Percentiles rank a stretch among this genome's conserved stretches.
Conservation (phyloP, 2,797 vertebrate species). For the Macropus fuliginosus region DNA sequence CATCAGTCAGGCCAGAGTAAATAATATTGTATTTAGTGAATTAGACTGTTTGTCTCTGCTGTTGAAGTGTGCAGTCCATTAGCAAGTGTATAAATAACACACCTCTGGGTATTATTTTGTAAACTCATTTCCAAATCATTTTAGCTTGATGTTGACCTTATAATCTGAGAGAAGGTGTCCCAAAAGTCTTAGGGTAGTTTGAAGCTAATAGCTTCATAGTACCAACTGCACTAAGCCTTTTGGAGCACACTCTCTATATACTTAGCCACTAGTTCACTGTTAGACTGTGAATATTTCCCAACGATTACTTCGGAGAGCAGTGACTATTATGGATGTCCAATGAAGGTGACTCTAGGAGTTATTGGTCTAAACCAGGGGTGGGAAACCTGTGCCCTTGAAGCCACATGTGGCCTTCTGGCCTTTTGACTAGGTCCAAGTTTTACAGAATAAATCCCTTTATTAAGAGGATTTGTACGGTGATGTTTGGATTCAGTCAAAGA, state of each 20-base stretch:
- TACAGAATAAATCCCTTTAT: too few species aligned
- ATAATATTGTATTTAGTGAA: not conserved
- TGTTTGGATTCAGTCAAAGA: too few species aligned
- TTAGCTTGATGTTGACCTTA: not conserved
- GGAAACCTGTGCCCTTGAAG: too few species aligned
- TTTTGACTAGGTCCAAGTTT: too few species aligned
- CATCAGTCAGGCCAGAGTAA: not conserved
- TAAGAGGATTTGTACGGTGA: too few species aligned
- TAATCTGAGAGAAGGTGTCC: not conserved
- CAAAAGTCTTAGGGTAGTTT: not conserved
- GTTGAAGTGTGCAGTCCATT: not conserved
- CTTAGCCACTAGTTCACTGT: not conserved
- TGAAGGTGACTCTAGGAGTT: not conserved
- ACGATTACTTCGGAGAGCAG: not conserved
- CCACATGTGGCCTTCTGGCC: too few species aligned
- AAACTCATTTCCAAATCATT: not conserved
- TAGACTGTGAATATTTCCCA: not conserved
- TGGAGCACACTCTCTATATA: not conserved
- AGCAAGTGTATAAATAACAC: constrained; percentile 13
- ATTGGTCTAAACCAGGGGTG: not conserved
- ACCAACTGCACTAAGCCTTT: not conserved
- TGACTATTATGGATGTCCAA: not conserved
- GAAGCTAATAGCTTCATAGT: not conserved
- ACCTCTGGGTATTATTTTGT: not conserved
- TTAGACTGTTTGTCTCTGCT: constrained; percentile 35